These are phyloP conservation scores for Molossus molossus DNA, from an alignment of 2,797 vertebrate genomes.

Conservation along the genomic window DNA sequence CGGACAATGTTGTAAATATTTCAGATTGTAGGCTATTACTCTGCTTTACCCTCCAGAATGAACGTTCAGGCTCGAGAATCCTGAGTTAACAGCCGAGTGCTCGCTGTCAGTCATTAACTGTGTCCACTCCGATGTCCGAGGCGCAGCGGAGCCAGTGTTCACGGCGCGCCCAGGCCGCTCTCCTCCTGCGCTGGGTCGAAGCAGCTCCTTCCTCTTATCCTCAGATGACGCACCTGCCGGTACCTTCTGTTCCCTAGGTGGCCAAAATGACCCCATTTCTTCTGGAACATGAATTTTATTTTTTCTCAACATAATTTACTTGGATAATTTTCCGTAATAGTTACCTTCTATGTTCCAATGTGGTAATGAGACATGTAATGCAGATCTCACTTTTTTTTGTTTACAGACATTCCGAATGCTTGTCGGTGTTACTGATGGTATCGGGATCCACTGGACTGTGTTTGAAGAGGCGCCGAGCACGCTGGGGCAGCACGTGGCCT, in stretches of 20 bases:
- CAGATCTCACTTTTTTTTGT: background rate
- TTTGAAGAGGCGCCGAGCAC: background rate
- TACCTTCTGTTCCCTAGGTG: background rate
- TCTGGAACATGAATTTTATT: background rate
- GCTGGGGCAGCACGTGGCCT: background rate
- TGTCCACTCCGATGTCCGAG: background rate
- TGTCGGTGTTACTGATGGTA: background rate
- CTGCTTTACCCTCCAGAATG: slow-evolving; percentile 1
- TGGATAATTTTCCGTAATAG: background rate
- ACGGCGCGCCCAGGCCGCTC: background rate
- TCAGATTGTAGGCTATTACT: background rate
- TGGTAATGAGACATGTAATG: background rate
- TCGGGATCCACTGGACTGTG: background rate
- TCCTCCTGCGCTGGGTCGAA: background rate
- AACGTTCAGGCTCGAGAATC: background rate
- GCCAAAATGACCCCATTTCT: background rate
- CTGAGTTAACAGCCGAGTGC: background rate
- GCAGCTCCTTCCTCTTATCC: background rate
- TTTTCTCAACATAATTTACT: background rate
- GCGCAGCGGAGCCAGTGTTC: background rate
- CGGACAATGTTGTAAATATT: background rate
- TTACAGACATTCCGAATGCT: background rate
- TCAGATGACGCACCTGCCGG: background rate
- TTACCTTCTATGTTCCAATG: background rate
- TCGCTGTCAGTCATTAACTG: background rate